Evolutionary conservation across 1,140 invertebrate genomes (phyloP).

Genomic region (Acromyrmex charruanus): DNA sequence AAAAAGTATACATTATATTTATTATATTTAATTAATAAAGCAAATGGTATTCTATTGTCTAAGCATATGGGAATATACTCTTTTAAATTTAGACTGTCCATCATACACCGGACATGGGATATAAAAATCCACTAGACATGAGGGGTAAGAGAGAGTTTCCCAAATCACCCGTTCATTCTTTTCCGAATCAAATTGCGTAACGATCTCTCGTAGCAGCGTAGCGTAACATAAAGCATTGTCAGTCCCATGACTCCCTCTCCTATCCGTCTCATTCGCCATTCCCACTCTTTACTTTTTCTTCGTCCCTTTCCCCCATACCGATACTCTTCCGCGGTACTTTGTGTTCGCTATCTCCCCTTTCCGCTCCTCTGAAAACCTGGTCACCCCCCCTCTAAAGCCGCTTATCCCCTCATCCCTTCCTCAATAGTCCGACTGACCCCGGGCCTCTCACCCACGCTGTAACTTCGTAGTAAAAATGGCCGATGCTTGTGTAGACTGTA

Average conservation of each 20-base stretch:
- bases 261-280: slow-evolving; percentile 49
- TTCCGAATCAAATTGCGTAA: slow-evolving; percentile 78
- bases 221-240: slow-evolving; percentile 82
- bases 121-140: slow-evolving; percentile 3
- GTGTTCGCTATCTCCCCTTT: slow-evolving; percentile 65
- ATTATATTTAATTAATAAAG: slow-evolving; percentile 12
- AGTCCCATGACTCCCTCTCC: slow-evolving; percentile 67
- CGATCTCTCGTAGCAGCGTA: slow-evolving; percentile 80
- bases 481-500: slow-evolving; percentile 74
- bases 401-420: not conserved
- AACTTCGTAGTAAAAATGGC: slow-evolving; percentile 83
- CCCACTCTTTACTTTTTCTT: slow-evolving; percentile 52
- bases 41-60: not conserved
- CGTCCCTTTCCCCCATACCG: slow-evolving; percentile 23
- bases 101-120: not conserved
- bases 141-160: slow-evolving; percentile 54
- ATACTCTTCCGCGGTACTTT: slow-evolving; percentile 60
- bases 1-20: not conserved
- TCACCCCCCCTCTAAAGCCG: slow-evolving; percentile 34
- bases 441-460: slow-evolving; percentile 83
- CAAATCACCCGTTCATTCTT: slow-evolving; percentile 75
- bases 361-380: slow-evolving; percentile 66
- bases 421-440: slow-evolving; percentile 77
- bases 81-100: not conserved
- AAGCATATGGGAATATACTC: not conserved